phyloP scores from a whole-genome alignment of 2,888 invertebrate species.

The Drosophila neotestacea region DNA sequence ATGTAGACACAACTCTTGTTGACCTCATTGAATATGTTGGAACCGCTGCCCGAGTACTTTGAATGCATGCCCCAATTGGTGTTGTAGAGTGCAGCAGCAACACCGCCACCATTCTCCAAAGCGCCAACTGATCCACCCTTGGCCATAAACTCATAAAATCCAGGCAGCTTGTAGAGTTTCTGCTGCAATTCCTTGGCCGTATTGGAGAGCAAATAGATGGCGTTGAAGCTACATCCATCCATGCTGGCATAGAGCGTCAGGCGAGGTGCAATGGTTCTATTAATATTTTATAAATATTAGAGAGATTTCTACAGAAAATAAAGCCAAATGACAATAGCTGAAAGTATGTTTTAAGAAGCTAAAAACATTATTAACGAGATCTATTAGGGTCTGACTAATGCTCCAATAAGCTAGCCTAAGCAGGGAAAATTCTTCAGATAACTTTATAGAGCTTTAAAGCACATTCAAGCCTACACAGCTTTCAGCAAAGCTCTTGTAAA shows the following conservation, averaged over 20 bases:
- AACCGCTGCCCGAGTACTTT: conserved; percentile 85
- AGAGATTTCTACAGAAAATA: background rate
- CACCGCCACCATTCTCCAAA: conserved; percentile 62
- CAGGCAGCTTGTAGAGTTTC: conserved; percentile 88
- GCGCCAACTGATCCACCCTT: conserved; percentile 73
- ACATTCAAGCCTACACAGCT: no score
- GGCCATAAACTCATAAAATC: conserved; percentile 84
- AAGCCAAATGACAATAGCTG: no score
- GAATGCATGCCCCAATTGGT: conserved; percentile 83
- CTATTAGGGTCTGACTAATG: no score
- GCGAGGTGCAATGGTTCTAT: conserved; percentile 90
- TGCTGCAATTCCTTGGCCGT: conserved; percentile 88
- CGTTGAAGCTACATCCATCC: conserved; percentile 90
- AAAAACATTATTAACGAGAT: no score
- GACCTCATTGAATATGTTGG: conserved; percentile 86
- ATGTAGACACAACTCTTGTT: conserved; percentile 89
- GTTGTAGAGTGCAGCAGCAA: conserved; percentile 60
- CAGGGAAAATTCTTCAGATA: no score
- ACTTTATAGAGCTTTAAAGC: no score
- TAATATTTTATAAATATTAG: conserved; percentile 11
- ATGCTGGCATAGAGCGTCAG: conserved; percentile 93
- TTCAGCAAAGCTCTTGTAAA: no score
- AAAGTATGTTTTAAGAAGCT: no score
- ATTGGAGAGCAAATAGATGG: conserved; percentile 91
- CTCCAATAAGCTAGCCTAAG: no score